Evolutionary conservation across 2,797 vertebrate genomes (phyloP), one percentile per base, ranked within the genome.

Genomic region (Emydoidea blandingii): DNA sequence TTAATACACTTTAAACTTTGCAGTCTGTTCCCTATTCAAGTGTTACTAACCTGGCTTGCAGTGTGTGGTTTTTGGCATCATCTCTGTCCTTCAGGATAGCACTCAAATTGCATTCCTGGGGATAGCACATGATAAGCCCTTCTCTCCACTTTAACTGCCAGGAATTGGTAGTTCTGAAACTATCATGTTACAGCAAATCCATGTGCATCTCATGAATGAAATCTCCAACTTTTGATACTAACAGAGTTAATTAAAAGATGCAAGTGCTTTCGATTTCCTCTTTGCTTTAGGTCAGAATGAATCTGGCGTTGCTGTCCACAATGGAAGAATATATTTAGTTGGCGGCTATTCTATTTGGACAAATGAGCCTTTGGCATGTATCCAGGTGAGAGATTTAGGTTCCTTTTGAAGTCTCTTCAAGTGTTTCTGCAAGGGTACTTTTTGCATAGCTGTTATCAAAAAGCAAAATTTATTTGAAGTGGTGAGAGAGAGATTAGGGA

Each of bases 301-400:
- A 98, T 99, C 99, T 50, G 99, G 99, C 94, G 99, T 99, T 50
- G 99, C 99, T 0, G 99, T 99, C 89, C 99, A 99, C 88, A 99
- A 99, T 88, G 99, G 99, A 97, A 99, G 99, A 98, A 99, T 99
- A 98, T 99, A 99, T 97, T 99, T 99, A 98, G 99, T 99, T 85
- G 99, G 99, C 89, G 99, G 99, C 91, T 99, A 99, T 97, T 99
- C 99, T 21, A 99, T 99, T 98, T 99, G 99, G 99, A 99, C 99
- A 97, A 99, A 99, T 90, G 99, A 99, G 98, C 99, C 99, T 90
- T 98, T 99, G 98, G 99, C 99, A 47, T 99, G 99, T 98, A 99
- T 99, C 98, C 99, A 99, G 99, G 99, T 99, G 98, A 98, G 98
- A 85, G 53, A 95, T 89, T 90, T 72, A 91, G 83, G 85, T 95